Conservation (phyloP, 2,113 vertebrate species). For the Chamaetylas fuelleborni region DNA sequence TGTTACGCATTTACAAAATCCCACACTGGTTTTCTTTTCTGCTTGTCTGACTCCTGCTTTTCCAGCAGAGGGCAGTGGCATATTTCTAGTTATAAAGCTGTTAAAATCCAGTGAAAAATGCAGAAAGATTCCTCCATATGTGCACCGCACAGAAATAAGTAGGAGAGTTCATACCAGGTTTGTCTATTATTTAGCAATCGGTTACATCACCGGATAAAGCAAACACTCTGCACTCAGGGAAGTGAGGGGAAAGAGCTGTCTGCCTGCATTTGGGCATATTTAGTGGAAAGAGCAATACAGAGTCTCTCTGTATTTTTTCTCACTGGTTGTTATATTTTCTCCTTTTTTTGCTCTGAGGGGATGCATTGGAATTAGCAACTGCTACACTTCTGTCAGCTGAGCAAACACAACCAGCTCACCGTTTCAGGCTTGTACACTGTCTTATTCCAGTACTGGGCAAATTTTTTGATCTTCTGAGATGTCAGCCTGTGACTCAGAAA, state of each 20-base stretch:
- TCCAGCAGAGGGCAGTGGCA: conserved; percentile 64
- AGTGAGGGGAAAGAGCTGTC: background rate
- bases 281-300: background rate
- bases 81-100: background rate
- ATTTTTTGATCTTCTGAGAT: background rate
- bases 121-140: background rate
- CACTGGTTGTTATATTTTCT: background rate
- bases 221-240: background rate
- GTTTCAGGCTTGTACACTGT: background rate
- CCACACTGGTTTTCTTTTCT: background rate
- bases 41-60: background rate
- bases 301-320: background rate
- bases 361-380: background rate
- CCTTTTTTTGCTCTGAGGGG: background rate
- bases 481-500: conserved; percentile 13
- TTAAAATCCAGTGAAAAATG: background rate
- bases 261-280: conserved; percentile 15
- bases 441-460: background rate
- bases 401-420: background rate
- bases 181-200: conserved; percentile 39
- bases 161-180: conserved; percentile 46
- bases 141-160: background rate
- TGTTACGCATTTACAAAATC: background rate
- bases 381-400: background rate
- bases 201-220: conserved; percentile 44